phyloP scores from a whole-genome alignment of 2,888 invertebrate genomes.

The Acanthosoma haemorrhoidale region DNA sequence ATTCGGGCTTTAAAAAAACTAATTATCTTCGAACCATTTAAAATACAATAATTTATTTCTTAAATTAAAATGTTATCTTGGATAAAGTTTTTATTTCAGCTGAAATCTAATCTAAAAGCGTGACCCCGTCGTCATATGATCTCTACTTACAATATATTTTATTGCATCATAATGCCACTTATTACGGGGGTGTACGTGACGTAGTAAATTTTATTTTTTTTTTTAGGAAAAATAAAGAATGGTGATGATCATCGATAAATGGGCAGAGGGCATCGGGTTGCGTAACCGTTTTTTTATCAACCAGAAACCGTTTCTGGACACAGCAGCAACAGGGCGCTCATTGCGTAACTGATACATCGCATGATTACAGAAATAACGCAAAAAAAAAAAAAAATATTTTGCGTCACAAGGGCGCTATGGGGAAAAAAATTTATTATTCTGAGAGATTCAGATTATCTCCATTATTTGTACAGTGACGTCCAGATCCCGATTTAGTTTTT shows the following conservation, averaged over 20 bases:
- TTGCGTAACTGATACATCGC: not conserved
- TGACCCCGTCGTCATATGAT: not conserved
- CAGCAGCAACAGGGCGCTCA: too few species aligned
- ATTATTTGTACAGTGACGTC: too few species aligned
- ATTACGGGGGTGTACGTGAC: not conserved
- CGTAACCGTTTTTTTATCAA: not conserved
- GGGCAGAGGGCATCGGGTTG: not conserved
- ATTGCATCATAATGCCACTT: not conserved
- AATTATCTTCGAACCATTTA: not conserved
- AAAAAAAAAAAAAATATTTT: not conserved
- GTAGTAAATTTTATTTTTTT: not conserved
- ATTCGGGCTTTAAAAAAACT: too few species aligned
- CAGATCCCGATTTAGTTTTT: too few species aligned
- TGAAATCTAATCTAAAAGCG: not conserved
- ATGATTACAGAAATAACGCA: not conserved
- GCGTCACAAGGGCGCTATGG: not conserved
- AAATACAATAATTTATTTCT: too few species aligned
- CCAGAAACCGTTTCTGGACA: not conserved
- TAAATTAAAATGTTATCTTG: too few species aligned
- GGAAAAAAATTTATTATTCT: too few species aligned
- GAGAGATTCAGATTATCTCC: too few species aligned
- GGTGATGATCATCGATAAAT: not conserved
- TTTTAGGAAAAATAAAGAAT: too few species aligned
- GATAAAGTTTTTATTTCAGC: too few species aligned
- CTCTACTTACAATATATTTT: not conserved